Evolutionary conservation across 2,888 invertebrate species (phyloP), one percentile per base, ranked within the genome.

Genomic region (Autographa gamma): DNA sequence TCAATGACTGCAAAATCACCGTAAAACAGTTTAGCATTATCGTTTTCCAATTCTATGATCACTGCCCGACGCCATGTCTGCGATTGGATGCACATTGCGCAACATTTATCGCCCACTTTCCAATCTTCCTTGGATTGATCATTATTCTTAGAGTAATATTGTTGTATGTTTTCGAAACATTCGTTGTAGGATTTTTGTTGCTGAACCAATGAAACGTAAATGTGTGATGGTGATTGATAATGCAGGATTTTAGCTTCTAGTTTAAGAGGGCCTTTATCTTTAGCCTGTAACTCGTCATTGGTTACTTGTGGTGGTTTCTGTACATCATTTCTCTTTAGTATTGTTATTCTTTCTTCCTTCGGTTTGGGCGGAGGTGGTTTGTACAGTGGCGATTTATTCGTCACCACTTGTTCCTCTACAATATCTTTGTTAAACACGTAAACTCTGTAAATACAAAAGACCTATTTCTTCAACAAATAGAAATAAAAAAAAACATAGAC

Each of bases 1-100:
- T 96, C 96, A 3, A 94, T 91, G 60, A 93, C 92, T 0, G 97
- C 97, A 76, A 97, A 96, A 85, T 98, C 98, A 19, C 97, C 96
- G 59, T 98, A 95, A 74, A 96, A 97, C 0, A 98, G 96, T 74
- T 93, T 93, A 1, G 91, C 93, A 16, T 89, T 88, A 0, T 92
- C 89, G 1, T 90, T 88, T 7, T 91, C 86, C 0, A 96, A 63
- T 66, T 95, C 91, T 0, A 95, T 86, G 1, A 95, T 82, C 19
- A 97, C 93, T 48, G 96, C 93, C 4, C 98, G 96, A 76, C 96
- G 97, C 96, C 97, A 98, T 38, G 95, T 93, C 54, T 96, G 95
- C 16, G 96, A 96, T 16, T 93, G 92, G 0, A 84, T 74, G 69
- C 96, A 93, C 2, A 93, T 74, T 0, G 95, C 88, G 77, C 93